phyloP scores from a whole-genome alignment of 2,888 invertebrate species.

The Phortica okadai region DNA sequence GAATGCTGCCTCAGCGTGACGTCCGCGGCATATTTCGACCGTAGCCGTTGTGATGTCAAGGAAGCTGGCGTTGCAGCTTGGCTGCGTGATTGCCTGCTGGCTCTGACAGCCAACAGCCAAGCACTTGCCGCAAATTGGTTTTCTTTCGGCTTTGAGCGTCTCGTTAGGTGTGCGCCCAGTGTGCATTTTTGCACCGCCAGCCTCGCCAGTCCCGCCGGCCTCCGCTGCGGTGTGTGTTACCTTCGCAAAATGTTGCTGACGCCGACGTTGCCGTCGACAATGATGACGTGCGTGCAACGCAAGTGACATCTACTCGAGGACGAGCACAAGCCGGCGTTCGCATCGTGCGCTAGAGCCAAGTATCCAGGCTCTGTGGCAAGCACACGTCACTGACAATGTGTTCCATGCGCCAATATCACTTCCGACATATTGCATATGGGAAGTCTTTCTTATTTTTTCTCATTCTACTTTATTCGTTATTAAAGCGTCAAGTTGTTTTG shows the following conservation, averaged over 20 bases:
- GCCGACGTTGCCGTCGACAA: background rate
- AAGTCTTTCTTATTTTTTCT: background rate
- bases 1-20: slow-evolving; percentile 38
- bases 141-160: slow-evolving; percentile 50
- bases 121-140: slow-evolving; percentile 70
- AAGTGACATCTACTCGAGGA: background rate
- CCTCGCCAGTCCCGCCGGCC: background rate
- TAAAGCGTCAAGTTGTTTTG: background rate
- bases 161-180: slow-evolving; percentile 40
- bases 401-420: slow-evolving; percentile 10
- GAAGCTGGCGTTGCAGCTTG: slow-evolving; percentile 5
- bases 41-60: background rate
- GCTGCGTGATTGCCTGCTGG: slow-evolving; percentile 40
- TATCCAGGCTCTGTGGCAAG: background rate
- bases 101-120: slow-evolving; percentile 58
- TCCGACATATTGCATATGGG: slow-evolving; percentile 30
- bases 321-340: background rate
- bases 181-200: slow-evolving; percentile 12
- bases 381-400: slow-evolving; percentile 4
- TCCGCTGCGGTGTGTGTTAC: background rate
- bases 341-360: background rate
- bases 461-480: background rate
- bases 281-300: background rate
- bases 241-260: slow-evolving; percentile 25
- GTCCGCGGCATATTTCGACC: slow-evolving; percentile 30